phyloP scores from a whole-genome alignment of 2,888 invertebrate genomes.

The Clistopyga incitator region DNA sequence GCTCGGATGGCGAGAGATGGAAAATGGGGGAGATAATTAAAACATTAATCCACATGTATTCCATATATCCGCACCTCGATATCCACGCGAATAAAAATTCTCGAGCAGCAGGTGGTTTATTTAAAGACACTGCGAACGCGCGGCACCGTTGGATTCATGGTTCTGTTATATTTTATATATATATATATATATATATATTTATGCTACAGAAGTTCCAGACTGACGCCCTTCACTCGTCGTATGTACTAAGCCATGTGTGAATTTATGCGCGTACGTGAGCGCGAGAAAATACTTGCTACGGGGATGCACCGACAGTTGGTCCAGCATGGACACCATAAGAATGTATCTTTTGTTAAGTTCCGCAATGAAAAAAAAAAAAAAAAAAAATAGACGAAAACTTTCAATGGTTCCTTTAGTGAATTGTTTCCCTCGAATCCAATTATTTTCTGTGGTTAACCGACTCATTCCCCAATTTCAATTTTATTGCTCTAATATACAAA shows the following conservation, averaged over 20 bases:
- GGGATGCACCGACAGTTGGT: slow-evolving; percentile 64
- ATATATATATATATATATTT: no score
- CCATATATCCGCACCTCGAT: background rate
- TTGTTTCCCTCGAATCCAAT: slow-evolving; percentile 15
- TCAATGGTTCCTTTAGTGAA: slow-evolving; percentile 51
- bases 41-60: background rate
- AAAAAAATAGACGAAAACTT: slow-evolving; percentile 28
- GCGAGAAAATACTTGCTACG: slow-evolving; percentile 33
- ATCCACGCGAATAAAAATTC: background rate
- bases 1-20: background rate
- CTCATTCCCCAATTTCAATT: background rate
- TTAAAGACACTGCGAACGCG: background rate
- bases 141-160: background rate
- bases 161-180: background rate
- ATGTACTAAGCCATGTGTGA: slow-evolving; percentile 13
- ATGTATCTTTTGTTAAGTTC: slow-evolving; percentile 32
- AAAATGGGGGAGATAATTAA: background rate
- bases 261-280: background rate
- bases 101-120: slow-evolving; percentile 11
- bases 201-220: background rate
- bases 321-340: slow-evolving; percentile 66
- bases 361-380: slow-evolving; percentile 7
- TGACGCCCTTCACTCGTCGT: slow-evolving; percentile 24
- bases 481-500: no score
- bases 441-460: slow-evolving; percentile 52